Percentiles rank a stretch among this genome's conserved stretches.
Evolutionary conservation across 2,888 invertebrate species (phyloP).

Genomic region (Mesoligia furuncula): DNA sequence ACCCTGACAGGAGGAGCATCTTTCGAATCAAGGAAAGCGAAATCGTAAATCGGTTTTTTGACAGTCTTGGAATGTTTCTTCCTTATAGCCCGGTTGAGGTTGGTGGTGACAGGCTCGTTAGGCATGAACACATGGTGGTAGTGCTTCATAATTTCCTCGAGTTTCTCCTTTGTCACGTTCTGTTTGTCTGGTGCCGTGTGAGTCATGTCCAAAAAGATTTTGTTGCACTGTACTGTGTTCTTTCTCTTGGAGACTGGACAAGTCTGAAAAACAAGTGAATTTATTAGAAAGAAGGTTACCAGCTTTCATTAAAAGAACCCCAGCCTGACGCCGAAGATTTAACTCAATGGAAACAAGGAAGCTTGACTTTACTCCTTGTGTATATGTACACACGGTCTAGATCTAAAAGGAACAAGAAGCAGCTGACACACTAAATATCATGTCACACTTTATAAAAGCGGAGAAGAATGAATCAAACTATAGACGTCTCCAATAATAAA

Average conservation of each 20-base stretch:
- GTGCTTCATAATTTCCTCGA: constrained; percentile 70
- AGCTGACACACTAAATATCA: background rate
- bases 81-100: constrained; percentile 23
- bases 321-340: background rate
- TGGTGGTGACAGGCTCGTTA: constrained; percentile 19
- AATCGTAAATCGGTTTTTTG: constrained; percentile 72
- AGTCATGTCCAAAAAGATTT: constrained; percentile 74
- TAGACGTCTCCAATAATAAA: background rate
- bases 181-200: constrained; percentile 66
- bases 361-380: background rate
- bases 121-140: constrained; percentile 73
- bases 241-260: constrained; percentile 79
- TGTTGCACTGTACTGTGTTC: constrained; percentile 73
- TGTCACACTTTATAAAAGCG: background rate
- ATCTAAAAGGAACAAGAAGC: background rate
- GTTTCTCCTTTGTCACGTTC: constrained; percentile 64
- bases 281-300: background rate
- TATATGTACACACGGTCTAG: background rate
- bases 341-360: background rate
- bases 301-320: background rate
- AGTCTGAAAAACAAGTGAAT: constrained; percentile 71
- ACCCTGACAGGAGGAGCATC: constrained; percentile 74
- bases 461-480: too few relatives aligned
- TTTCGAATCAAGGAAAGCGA: constrained; percentile 73
- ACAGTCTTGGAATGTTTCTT: constrained; percentile 48